phyloP scores from a whole-genome alignment of 2,888 invertebrate genomes.

The Empis stercorea region DNA sequence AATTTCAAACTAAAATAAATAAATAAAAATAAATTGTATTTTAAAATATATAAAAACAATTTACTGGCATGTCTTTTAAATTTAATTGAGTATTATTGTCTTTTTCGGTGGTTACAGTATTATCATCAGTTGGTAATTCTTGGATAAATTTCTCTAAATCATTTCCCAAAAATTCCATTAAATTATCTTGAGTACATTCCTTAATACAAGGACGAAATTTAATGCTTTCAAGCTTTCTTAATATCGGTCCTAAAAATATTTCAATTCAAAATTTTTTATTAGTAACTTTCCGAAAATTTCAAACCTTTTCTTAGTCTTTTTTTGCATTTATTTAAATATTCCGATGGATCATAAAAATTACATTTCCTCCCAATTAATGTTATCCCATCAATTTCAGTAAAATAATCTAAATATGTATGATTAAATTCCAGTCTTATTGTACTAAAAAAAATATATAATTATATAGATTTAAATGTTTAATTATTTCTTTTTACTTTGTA shows the following conservation, averaged over 20 bases:
- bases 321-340: conserved; percentile 20
- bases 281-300: not conserved
- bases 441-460: conserved; percentile 37
- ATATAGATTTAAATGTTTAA: conserved; percentile 2
- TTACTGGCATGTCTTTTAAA: conserved; percentile 35
- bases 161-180: conserved; percentile 30
- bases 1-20: conserved; percentile 74
- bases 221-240: conserved; percentile 29
- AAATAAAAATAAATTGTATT: conserved; percentile 1
- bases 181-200: conserved; percentile 22
- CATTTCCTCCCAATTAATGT: conserved; percentile 53
- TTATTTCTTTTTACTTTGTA: conserved; percentile 38
- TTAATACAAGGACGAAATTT: conserved; percentile 28
- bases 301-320: conserved; percentile 20
- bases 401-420: conserved; percentile 66
- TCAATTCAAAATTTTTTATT: too few relatives aligned
- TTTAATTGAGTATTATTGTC: conserved; percentile 9
- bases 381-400: conserved; percentile 79
- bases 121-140: conserved; percentile 13
- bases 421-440: conserved; percentile 75
- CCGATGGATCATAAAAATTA: conserved; percentile 19
- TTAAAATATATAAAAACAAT: too few relatives aligned
- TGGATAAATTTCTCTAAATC: conserved; percentile 30
- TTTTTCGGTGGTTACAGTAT: conserved; percentile 8
- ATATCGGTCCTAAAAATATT: conserved; percentile 24